A percentile compares a stretch with the other conserved stretches of the same genome.
Evolutionary conservation across 1,140 invertebrate species (phyloP).

Genomic region (Melanaphis sacchari): DNA sequence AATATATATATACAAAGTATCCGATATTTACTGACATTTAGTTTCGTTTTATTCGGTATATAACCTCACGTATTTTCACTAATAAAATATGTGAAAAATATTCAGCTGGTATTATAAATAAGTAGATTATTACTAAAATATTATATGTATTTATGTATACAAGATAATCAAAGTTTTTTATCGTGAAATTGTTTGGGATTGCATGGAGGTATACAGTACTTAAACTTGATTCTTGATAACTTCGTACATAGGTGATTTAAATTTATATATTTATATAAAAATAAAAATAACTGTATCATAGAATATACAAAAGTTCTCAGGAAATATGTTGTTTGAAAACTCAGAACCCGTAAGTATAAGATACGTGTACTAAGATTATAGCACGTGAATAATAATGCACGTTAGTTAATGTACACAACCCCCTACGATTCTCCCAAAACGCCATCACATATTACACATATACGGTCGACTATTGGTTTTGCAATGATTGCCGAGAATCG

Average conservation of each 20-base stretch:
- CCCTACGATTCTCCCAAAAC: background rate
- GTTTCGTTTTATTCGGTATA: background rate
- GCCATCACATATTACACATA: background rate
- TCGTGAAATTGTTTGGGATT: background rate
- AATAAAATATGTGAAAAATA: background rate
- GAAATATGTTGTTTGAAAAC: background rate
- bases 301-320: background rate
- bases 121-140: background rate
- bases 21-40: too few relatives aligned
- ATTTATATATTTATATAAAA: too few relatives aligned
- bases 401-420: background rate
- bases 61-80: too few relatives aligned
- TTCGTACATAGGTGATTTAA: too few relatives aligned
- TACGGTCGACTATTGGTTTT: background rate
- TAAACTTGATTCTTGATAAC: too few relatives aligned
- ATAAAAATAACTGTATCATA: background rate
- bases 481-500: background rate
- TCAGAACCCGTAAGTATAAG: background rate
- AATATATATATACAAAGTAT: too few relatives aligned
- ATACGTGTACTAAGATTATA: background rate
- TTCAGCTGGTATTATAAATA: background rate
- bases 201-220: background rate
- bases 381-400: background rate
- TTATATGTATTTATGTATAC: background rate
- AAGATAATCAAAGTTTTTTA: background rate